These are phyloP conservation scores for Cinclus cinclus DNA, from an alignment of 2,113 vertebrate species.

Conservation along the genomic window DNA sequence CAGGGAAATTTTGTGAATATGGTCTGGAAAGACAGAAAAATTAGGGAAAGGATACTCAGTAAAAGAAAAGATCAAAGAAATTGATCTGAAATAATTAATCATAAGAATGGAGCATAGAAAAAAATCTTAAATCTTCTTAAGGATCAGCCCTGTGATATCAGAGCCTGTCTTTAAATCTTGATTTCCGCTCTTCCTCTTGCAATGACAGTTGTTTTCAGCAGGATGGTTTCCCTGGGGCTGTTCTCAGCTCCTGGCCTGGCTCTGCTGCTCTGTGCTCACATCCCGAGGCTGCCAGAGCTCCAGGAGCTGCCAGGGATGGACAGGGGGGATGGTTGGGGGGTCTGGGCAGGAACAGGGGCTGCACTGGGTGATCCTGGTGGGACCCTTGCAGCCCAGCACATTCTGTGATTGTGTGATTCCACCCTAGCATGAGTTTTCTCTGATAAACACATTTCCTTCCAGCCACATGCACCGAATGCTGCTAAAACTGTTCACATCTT, in stretches of 20 bases:
- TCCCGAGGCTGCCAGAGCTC: not conserved
- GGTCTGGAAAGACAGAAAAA: not conserved
- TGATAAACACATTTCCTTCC: not conserved
- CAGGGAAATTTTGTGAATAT: not conserved
- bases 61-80: not conserved
- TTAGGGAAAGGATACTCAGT: not conserved
- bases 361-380: rapidly evolving
- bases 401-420: not conserved
- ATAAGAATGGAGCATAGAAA: not conserved
- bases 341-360: not conserved
- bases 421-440: not conserved
- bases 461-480: not conserved
- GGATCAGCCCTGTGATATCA: not conserved
- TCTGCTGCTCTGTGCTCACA: not conserved
- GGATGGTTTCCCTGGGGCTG: not conserved
- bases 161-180: not conserved
- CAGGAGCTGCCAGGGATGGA: not conserved
- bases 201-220: not conserved
- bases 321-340: not conserved
- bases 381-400: not conserved
- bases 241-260: not conserved
- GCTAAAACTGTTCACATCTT: not conserved
- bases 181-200: not conserved
- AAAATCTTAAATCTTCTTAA: not conserved
- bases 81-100: not conserved